phyloP scores from a whole-genome alignment of 2,888 invertebrate genomes.

The Dynastes grantii region DNA sequence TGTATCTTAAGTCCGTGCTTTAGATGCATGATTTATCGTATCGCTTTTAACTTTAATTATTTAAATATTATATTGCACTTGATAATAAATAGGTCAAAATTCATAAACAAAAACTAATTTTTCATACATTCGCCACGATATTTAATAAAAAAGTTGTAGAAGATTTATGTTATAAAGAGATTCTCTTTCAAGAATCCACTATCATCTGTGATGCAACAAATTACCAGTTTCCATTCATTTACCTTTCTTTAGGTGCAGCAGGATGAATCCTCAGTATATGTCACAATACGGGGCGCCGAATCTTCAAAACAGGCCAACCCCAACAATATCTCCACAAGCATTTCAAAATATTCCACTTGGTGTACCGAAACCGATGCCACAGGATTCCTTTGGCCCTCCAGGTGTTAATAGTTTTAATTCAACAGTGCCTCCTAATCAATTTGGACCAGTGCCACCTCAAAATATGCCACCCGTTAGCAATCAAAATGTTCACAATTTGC shows the following conservation, averaged over 20 bases:
- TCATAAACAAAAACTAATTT: conserved; percentile 38
- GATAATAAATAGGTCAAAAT: conserved; percentile 38
- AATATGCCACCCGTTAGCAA: conserved; percentile 47
- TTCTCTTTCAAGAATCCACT: too few relatives aligned
- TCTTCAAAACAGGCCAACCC: conserved; percentile 67
- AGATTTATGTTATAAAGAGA: too few relatives aligned
- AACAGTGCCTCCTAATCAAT: conserved; percentile 46
- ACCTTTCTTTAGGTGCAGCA: conserved; percentile 9
- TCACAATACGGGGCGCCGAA: conserved; percentile 64
- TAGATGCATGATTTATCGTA: neutral
- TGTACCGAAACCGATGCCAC: conserved; percentile 56
- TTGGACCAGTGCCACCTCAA: conserved; percentile 47
- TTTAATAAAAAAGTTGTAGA: conserved; percentile 7
- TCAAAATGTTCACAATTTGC: conserved; percentile 6
- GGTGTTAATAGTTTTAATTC: conserved; percentile 65
- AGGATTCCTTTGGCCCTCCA: conserved; percentile 65
- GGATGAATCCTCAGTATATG: conserved; percentile 74
- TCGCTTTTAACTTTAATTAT: conserved; percentile 9
- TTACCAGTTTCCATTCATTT: neutral
- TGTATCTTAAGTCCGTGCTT: neutral
- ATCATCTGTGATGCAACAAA: too few relatives aligned
- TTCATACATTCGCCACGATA: conserved; percentile 15
- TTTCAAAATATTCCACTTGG: conserved; percentile 63
- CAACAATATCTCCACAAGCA: conserved; percentile 72
- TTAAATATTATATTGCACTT: neutral